Evolutionary conservation across 2,113 vertebrate species (phyloP), one percentile per base, ranked within the genome.

Genomic region (Oncorhynchus gorbuscha): DNA sequence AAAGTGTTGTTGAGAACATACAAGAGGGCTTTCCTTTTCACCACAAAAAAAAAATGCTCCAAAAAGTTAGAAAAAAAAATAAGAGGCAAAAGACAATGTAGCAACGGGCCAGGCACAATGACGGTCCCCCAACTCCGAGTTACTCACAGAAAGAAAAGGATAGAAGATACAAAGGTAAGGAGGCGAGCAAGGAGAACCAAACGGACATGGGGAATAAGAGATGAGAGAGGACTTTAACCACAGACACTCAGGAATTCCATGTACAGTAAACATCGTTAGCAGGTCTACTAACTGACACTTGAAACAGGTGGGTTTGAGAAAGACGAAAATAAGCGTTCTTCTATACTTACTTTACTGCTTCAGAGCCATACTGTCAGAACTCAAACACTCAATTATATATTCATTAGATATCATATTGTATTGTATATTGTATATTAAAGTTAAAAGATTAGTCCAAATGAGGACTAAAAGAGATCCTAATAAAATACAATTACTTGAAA

Each of bases 61-160:
- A 35, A 35, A 35, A 35, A 35, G 35, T 7, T 1, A 2, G 2
- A 3, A 11, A 11, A 2, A 2, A 9, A 74, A 92, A 94, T 91
- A 65, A 28, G 65, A 48, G 39, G 55, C 68, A 69, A 32, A 45
- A 76, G 30, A 78, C 62, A 77, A 79, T 83, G 81, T 84, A 86
- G 84, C 66, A 92, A 92, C 94, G 91, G 87, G 51, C 14, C 16
- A 55, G n/a, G 88, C 39, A 45, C 39, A 45, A 45, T 45, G 39
- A 45, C 9, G 39, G 9, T 45, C 93, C 1, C 72, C 80, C 76
- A 75, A 78, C 81, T 76, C 75, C 92, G 89, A 86, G 95, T 94
- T 99, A 99, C 97, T 99, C 97, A 99, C 97, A 97, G 95, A 96
- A 93, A 93, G 91, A 88, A 94, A 96, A 95, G 91, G 92, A 96